Evolutionary conservation across 2,797 vertebrate species (phyloP).

Genomic region (Labroides dimidiatus): DNA sequence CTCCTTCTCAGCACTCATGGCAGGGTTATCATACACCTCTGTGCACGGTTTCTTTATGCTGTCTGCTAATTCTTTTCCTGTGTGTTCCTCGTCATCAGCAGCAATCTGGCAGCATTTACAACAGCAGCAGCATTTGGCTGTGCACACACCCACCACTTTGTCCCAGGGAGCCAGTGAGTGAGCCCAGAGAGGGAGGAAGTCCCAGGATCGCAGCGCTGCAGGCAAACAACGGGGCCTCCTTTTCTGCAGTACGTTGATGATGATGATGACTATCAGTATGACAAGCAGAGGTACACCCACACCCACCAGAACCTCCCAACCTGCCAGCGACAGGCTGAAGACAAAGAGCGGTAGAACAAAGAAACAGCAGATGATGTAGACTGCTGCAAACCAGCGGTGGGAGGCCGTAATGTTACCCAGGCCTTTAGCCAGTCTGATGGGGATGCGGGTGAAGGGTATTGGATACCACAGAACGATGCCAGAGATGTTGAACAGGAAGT

Average conservation of each 20-base stretch:
- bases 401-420: slow-evolving; percentile 88
- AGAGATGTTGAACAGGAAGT: slow-evolving; percentile 96
- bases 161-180: slow-evolving; percentile 94
- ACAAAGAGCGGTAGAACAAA: slow-evolving; percentile 86
- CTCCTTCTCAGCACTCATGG: slow-evolving; percentile 62
- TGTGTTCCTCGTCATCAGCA: slow-evolving; percentile 6
- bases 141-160: slow-evolving; percentile 68
- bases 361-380: slow-evolving; percentile 90
- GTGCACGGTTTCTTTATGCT: slow-evolving; percentile 11
- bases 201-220: slow-evolving; percentile 85
- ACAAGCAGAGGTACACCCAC: slow-evolving; percentile 84
- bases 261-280: slow-evolving; percentile 74
- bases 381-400: slow-evolving; percentile 92
- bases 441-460: slow-evolving; percentile 88
- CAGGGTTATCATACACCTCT: slow-evolving; percentile 73
- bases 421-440: slow-evolving; percentile 89
- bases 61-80: slow-evolving; percentile 19
- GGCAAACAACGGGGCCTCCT: slow-evolving; percentile 84
- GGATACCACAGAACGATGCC: slow-evolving; percentile 95
- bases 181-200: slow-evolving; percentile 92
- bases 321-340: slow-evolving; percentile 91
- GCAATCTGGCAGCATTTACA: slow-evolving; percentile 86
- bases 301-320: slow-evolving; percentile 90
- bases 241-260: slow-evolving; percentile 86
- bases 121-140: slow-evolving; percentile 87